These are phyloP conservation scores for Mythimna albipuncta DNA, from an alignment of 2,888 invertebrate species.

Conservation along the genomic window DNA sequence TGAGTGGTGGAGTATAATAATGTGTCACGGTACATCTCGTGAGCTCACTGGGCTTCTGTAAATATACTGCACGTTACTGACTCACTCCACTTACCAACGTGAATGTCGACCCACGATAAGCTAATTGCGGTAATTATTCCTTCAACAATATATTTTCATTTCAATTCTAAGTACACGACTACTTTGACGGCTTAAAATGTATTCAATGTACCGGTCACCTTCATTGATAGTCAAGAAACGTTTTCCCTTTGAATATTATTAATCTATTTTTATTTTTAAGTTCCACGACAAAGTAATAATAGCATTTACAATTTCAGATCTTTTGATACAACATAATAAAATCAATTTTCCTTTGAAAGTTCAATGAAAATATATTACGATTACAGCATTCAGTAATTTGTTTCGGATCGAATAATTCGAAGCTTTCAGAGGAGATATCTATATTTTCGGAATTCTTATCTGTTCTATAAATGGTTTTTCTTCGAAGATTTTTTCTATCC, in stretches of 20 bases:
- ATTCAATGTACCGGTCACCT: constrained; percentile 40
- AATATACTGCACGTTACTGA: constrained; percentile 38
- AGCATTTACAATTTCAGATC: constrained; percentile 25
- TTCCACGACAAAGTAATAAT: constrained; percentile 38
- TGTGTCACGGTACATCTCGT: constrained; percentile 49
- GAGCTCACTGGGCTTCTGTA: constrained; percentile 35
- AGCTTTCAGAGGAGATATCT: constrained; percentile 34
- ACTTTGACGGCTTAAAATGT: constrained; percentile 37
- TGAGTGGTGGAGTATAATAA: constrained; percentile 60
- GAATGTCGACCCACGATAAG: constrained; percentile 35
- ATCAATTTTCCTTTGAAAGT: constrained; percentile 45
- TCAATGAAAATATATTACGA: constrained; percentile 42
- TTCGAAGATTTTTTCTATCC: constrained; percentile 32
- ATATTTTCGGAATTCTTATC: constrained; percentile 36
- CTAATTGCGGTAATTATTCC: constrained; percentile 40
- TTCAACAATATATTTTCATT: constrained; percentile 33
- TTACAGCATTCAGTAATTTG: constrained; percentile 41
- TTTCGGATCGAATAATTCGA: constrained; percentile 44
- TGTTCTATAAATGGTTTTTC: constrained; percentile 38
- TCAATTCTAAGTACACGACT: constrained; percentile 27
- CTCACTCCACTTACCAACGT: not conserved
- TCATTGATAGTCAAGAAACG: constrained; percentile 37
- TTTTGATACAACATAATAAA: constrained; percentile 38
- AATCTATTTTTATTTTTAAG: constrained; percentile 22
- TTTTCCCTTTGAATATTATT: constrained; percentile 16